Base-by-base conservation (phyloP, 2,888 invertebrate genomes). In the Phortica okadai region DNA sequence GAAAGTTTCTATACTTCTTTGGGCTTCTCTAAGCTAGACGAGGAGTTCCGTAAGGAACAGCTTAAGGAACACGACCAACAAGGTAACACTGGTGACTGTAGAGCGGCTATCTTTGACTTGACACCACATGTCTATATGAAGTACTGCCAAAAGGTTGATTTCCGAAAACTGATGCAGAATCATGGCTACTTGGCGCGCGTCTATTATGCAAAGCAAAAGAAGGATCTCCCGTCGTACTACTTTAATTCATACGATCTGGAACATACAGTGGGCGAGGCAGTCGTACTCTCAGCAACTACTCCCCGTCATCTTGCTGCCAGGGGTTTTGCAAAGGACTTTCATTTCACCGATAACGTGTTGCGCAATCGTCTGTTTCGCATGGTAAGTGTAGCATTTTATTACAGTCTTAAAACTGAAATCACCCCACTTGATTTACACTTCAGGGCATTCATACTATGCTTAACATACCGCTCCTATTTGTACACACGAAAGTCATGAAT, bases 401-500 rank as follows among this genome's bases (percentile, higher is more conserved):
- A 56, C 41, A 42, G 21, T 33, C 6, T 8, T 8, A 1, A 8
- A 56, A 11, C 14, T 56, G 14, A 11, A 56, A 5, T 54, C n/a
- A 54, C 6, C n/a, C 54, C n/a, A 14, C 0, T 41, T 70, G 1
- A 44, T 16, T 33, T 82, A 78, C 54, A 74, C 73, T 6, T 1
- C 89, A 94, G 93, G 95, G 94, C 16, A 91, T 96, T 33, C 93
- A 94, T 16, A 95, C 95, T 86, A 93, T 96, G 16, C 94, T 94
- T 0, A 95, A 95, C 88, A 91, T 96, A 1, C 95, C 95, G 0
- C 94, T 94, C 83, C 95, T 92, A 1, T 95, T 94, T 83, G 91
- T 95, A 0, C 93, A 96, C 82, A 96, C 96, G 76, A 88, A 94
- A 50, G 95, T 94, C 91, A 93, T 96, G 74, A 95, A 95, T 91